Evolutionary conservation across 2,888 invertebrate species (phyloP), one percentile per base, ranked within the genome.

Genomic region (Epistrophe grossulariae): DNA sequence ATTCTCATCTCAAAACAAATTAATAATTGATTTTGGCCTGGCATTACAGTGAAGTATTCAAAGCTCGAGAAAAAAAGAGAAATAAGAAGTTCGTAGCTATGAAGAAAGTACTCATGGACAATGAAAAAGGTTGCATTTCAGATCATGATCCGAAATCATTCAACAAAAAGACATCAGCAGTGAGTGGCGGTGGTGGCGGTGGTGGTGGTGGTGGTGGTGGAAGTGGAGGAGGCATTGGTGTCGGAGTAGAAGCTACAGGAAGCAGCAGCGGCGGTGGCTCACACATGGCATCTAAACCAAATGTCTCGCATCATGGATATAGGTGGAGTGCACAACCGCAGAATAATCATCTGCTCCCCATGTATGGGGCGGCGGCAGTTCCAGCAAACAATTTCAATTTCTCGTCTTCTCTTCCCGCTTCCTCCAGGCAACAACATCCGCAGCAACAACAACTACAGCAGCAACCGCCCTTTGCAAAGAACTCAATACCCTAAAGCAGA

Each of bases 31-130:
- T n/a, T 19, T 28, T 19, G n/a, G 71, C 28, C 31, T 19, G 24
- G 31, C 48, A 57, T 92, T 92, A 70, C 89, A 99, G 99, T 0
- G 99, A 99, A 92, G 99, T 99, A 13, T 99, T 99, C 93, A 99
- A 99, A 92, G 99, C 99, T 0, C 95, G 97, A 77, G 97, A 98
- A 81, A 96, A 97, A 91, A 96, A 95, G 87, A 97, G 97, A 88
- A 96, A 96, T 71, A 97, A 97, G 93, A 96, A 97, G 91, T 96
- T 98, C 91, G 99, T 99, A 0, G 99, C 99, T 0, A 96, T 99
- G 96, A 99, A 99, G 91, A 99, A 99, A 93, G 99, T 99, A 10
- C 93, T 99, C 4, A 99, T 99, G 99, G 99, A 99, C 91, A 99
- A 99, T 93, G 99, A 99, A 94, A 99, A 99, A 92, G 99, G n/a